Conservation (phyloP, 92 coral and sea anemone species). For the Pocillopora grandis region DNA sequence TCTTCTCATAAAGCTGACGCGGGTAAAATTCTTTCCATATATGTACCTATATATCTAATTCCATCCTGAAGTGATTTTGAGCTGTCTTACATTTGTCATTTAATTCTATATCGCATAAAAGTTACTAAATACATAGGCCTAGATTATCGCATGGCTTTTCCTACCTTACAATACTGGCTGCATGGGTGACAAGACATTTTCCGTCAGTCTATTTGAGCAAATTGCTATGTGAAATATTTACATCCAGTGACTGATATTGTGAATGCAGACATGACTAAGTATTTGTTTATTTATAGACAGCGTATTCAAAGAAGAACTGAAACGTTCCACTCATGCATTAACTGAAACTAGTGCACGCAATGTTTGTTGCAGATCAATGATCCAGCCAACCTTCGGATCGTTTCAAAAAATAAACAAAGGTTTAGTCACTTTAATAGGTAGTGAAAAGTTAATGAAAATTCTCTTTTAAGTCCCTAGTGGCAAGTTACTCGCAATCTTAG, state of each 20-base stretch:
- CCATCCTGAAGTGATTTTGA: too few relatives aligned
- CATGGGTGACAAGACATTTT: conserved; percentile 16
- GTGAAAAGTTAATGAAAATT: too few relatives aligned
- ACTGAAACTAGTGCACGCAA: conserved; percentile 15
- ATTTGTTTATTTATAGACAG: background rate
- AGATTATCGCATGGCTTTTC: background rate
- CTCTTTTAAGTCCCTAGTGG: too few relatives aligned
- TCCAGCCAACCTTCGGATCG: background rate
- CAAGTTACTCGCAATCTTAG: too few relatives aligned
- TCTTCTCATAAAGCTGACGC: too few relatives aligned
- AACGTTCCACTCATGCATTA: conserved; percentile 2
- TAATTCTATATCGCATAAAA: too few relatives aligned
- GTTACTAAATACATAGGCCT: too few relatives aligned
- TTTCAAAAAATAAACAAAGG: background rate
- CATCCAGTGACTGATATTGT: conserved; percentile 18
- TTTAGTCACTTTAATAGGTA: too few relatives aligned
- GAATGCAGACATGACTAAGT: background rate
- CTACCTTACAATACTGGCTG: conserved; percentile 20
- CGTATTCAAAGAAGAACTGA: conserved; percentile 10
- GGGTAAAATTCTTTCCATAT: too few relatives aligned
- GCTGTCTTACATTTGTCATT: too few relatives aligned
- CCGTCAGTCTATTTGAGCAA: background rate
- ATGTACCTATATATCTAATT: too few relatives aligned
- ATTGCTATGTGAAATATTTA: conserved; percentile 30
- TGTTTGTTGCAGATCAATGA: background rate